Evolutionary conservation across 2,113 vertebrate species (phyloP), one percentile per base, ranked within the genome.

Genomic region (Taurulus bubalis): DNA sequence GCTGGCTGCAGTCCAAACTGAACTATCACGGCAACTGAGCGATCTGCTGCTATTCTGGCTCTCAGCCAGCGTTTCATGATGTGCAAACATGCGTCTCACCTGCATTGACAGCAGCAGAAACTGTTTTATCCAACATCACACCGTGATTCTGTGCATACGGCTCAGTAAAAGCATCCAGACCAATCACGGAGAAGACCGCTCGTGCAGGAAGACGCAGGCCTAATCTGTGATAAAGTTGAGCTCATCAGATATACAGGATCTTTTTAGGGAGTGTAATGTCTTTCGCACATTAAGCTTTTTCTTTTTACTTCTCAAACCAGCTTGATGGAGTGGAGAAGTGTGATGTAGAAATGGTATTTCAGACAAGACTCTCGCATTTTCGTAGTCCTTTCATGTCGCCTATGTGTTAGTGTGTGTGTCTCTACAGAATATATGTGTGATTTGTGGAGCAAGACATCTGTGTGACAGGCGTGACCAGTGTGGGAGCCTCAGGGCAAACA

Each of bases 391-490:
- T 83, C 55, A 66, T 75, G 80, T 47, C 22, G 45, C 42, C 9
- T 51, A 1, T 80, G 74, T 76, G 24, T 74, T 60, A 16, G 63
- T 10, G 65, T 76, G 82, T 30, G 40, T 22, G 34, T 66, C 65
- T 73, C 22, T 75, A 26, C 34, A 34, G 32, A 18, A 28, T 10
- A 32, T 64, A 68, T 65, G 82, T 84, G 79, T 78, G 82, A 85
- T 84, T 84, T 76, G 75, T 45, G 60, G 71, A 90, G 83, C 82
- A 81, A 82, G 85, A 84, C 87, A 89, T 92, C 73, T 85, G 83
- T 85, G 82, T 86, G 90, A 90, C 90, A 93, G 85, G 86, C 88
- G 63, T 89, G 86, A 92, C 88, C 73, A 75, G 74, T 38, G 64
- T 75, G 79, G 65, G 84, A 90, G 82, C 81, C 64, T 86, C 77